A percentile compares a stretch with the other conserved stretches of the same genome.
phyloP scores from a whole-genome alignment of 2,888 invertebrate genomes.

The Toxonevra muliebris region DNA sequence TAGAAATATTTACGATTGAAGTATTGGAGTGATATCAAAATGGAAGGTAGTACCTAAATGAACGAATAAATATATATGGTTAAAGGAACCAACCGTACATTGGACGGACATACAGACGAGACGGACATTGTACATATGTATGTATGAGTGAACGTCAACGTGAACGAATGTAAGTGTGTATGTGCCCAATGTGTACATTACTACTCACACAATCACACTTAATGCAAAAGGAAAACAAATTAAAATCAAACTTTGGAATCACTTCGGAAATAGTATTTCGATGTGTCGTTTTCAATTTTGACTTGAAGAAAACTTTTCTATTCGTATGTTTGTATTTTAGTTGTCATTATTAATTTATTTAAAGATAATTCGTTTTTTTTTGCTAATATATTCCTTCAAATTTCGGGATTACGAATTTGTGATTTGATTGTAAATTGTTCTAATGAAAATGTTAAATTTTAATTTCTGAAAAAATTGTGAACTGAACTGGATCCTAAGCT shows the following conservation, averaged over 20 bases:
- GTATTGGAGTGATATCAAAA: too few species aligned
- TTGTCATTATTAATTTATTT: background rate
- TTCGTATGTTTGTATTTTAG: background rate
- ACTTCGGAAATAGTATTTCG: conserved; percentile 29
- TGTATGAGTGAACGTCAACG: background rate
- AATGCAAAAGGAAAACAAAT: conserved; percentile 60
- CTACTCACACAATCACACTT: conserved; percentile 41
- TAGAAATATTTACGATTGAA: background rate
- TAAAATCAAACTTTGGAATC: conserved; percentile 60
- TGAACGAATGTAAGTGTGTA: background rate
- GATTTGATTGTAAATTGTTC: too few species aligned
- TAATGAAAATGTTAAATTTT: too few species aligned
- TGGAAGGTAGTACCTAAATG: background rate
- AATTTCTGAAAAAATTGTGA: too few species aligned
- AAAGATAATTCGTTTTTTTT: too few species aligned
- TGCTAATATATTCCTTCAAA: too few species aligned
- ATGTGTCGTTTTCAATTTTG: background rate
- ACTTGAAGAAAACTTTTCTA: background rate
- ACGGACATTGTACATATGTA: conserved; percentile 1
- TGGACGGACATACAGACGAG: conserved; percentile 7
- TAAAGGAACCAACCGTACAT: conserved; percentile 2
- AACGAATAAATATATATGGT: conserved; percentile 8
- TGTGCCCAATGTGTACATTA: conserved; percentile 12
- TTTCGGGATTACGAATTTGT: too few species aligned
- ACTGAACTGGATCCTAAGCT: too few species aligned